Base-by-base conservation (phyloP, 2,888 invertebrate genomes). In the Sericinus montela region DNA sequence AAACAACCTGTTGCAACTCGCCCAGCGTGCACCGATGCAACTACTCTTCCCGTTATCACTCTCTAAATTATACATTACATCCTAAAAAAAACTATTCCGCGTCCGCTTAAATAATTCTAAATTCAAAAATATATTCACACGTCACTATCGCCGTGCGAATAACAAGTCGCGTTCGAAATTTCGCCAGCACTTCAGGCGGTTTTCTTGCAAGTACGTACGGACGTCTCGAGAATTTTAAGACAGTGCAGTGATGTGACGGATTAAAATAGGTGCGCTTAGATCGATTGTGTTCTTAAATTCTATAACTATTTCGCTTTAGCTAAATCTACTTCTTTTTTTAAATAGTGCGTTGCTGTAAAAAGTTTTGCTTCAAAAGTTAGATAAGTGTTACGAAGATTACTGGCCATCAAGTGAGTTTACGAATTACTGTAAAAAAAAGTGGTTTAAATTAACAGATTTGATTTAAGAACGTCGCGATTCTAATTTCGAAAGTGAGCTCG, bases 1-100 rank as follows among this genome's bases (percentile, higher is more conserved):
- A 84, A 85, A 84, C 87, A 86, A 88, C 87, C 87, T 88, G 87
- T 88, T 88, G 87, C 87, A 88, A 82, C 67, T 60, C 69, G 76
- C 60, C 69, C 82, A 76, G 80, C 84, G 84, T 88, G 87, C 87
- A 86, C 78, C 69, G 67, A 75, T 87, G 87, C 87, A 86, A 78
- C 77, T 55, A 67, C 71, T 70, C 77, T 76, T 72, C 67, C 64
- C 69, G 70, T 71, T 69, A 76, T 78, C 75, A 71, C 63, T 60
- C 65, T 60, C 65, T 66, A 73, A 76, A 75, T 50, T 14, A 66
- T 65, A 66, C 65, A 59, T 62, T 30, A 19, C 59, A 52, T 58
- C 57, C 51, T 58, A 56, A 52, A 58, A 45, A 54, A 58, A 45
- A 54, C 46, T 53, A 57, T 45, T 45, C 39, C 38, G 57, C 42